Conservation (phyloP, 2,113 vertebrate genomes). For the Procavia capensis region DNA sequence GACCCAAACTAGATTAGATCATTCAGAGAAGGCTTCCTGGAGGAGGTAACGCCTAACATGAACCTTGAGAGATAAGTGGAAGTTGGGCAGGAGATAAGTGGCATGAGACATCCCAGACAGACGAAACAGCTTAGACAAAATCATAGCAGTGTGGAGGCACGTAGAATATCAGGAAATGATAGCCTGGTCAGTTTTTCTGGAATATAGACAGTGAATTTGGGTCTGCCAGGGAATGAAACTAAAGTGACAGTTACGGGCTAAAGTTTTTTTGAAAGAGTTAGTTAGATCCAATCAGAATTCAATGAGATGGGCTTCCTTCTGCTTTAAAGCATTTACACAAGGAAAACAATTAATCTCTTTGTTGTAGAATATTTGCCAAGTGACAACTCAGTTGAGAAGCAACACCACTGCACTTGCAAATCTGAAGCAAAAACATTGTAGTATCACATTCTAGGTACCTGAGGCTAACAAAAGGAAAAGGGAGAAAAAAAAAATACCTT, state of each 20-base stretch:
- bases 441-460: slow-evolving; percentile 75
- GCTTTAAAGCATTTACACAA: slow-evolving; percentile 52
- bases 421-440: slow-evolving; percentile 70
- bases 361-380: slow-evolving; percentile 75
- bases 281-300: neutral
- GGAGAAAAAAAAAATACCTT: slow-evolving; percentile 15
- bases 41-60: neutral
- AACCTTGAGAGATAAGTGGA: neutral
- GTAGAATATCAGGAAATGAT: neutral
- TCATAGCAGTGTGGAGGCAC: neutral
- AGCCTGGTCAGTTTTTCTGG: neutral
- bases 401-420: slow-evolving; percentile 72
- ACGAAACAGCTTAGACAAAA: neutral
- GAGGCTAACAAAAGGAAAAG: slow-evolving; percentile 62
- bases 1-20: neutral
- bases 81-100: neutral
- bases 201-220: neutral
- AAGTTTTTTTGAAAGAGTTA: neutral
- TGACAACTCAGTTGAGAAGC: slow-evolving; percentile 73
- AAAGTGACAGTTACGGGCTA: neutral
- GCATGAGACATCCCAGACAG: neutral
- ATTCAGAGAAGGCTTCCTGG: neutral
- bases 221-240: neutral
- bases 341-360: slow-evolving; percentile 74
- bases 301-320: neutral